Evolutionary conservation across 2,797 vertebrate species (phyloP), one percentile per base, ranked within the genome.

Genomic region (Argyrosomus regius): DNA sequence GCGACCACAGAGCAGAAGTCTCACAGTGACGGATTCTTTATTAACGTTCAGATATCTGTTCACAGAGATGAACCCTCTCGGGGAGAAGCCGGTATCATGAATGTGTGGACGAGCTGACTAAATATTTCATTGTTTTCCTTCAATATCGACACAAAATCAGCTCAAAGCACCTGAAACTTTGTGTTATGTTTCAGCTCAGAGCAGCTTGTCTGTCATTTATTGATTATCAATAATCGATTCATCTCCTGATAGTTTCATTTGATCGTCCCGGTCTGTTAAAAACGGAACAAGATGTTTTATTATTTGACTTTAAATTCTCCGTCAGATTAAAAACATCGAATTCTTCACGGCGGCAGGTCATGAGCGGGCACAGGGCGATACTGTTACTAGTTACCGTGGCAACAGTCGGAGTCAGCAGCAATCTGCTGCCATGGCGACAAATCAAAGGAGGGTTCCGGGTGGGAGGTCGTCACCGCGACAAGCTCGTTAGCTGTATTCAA

Each of bases 401-500:
- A 75, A 77, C 46, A 56, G 31, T 53, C 14, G 13, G 53, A 43
- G 24, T 41, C 58, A 22, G n/a, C 18, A 35, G 35, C 13, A 22
- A 64, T 57, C 65, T 81, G 53, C 65, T 57, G 65, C 70, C 6
- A n/a, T 67, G 66, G 66, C 4, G 20, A 80, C 20, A 7, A 28
- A 63, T 50, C 20, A 13, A 35, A 35, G 31, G 22, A 48, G 14
- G 7, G 61, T 54, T 53, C 31, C 1, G 45, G 75, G 46, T 50
- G 48, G 63, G 58, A 73, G 43, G 75, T 77, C 26, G 26, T 60
- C 14, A 3, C 39, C 6, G 0, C 13, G 63, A 35, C 1, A 6
- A 70, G 58, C 61, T 53, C 9, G 2, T 79, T 64, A 39, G 84
- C 59, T 54, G 60, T 64, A 70, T 50, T 81, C 39, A 75, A 35